A percentile compares a stretch with the other conserved stretches of the same genome.
Conservation (phyloP, 2,888 invertebrate genomes). For the Tenthredo mesomela region DNA sequence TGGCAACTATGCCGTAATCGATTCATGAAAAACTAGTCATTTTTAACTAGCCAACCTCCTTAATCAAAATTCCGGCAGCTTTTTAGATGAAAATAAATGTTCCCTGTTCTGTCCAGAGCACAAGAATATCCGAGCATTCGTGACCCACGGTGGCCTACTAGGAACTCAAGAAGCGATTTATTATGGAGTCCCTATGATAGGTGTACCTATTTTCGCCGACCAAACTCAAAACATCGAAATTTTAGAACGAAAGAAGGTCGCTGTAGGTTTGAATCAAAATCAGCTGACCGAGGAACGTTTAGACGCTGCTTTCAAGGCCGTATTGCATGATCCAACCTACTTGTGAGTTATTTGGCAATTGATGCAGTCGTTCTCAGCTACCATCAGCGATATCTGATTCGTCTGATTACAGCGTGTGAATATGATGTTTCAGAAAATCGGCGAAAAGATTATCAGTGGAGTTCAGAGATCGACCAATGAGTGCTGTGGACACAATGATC, state of each 20-base stretch:
- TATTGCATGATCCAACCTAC: conserved; percentile 65
- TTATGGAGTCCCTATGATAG: conserved; percentile 64
- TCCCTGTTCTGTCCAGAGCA: conserved; percentile 64
- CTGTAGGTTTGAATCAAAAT: conserved; percentile 58
- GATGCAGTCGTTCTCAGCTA: background rate
- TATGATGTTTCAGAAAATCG: conserved; percentile 57
- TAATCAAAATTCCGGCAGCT: background rate
- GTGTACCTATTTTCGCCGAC: conserved; percentile 65
- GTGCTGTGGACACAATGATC: conserved; percentile 26
- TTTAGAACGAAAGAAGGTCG: conserved; percentile 63
- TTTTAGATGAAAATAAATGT: background rate
- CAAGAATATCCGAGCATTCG: conserved; percentile 72
- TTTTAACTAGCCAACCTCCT: too few species aligned
- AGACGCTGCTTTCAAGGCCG: conserved; percentile 62
- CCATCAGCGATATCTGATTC: background rate
- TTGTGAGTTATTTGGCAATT: conserved; percentile 52
- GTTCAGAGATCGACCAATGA: conserved; percentile 44
- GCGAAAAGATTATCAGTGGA: conserved; percentile 46
- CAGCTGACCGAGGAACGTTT: conserved; percentile 62
- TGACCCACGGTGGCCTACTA: conserved; percentile 67
- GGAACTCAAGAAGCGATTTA: conserved; percentile 65
- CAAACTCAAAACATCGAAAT: conserved; percentile 66
- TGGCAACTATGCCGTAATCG: too few species aligned
- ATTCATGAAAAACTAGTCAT: too few species aligned
- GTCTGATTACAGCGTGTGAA: background rate